These are phyloP conservation scores for Aeoliscus strigatus DNA, from an alignment of 2,797 vertebrate genomes.

Conservation along the genomic window DNA sequence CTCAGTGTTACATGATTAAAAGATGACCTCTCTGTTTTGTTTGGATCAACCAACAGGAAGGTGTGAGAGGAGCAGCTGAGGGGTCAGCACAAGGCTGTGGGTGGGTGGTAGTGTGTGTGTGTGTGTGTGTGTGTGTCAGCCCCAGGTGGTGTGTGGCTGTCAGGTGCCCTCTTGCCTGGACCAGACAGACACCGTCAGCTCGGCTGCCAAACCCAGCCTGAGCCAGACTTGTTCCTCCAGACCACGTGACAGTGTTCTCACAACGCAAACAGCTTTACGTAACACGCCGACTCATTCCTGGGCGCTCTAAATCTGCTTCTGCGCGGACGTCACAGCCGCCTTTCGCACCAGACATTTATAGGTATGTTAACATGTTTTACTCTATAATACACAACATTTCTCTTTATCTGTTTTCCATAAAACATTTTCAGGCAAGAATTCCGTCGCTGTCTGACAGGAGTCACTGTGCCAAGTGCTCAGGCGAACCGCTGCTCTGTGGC, in stretches of 20 bases:
- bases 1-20: constrained; percentile 48
- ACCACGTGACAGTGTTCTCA: constrained; percentile 60
- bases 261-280: constrained; percentile 60
- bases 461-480: too few species aligned
- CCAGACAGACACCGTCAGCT: constrained; percentile 54
- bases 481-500: constrained; percentile 9
- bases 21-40: constrained; percentile 53
- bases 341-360: too few species aligned
- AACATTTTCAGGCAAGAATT: constrained; percentile 18
- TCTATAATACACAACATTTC: constrained; percentile 17
- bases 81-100: constrained; percentile 60
- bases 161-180: constrained; percentile 61
- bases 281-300: constrained; percentile 42
- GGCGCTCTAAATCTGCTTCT: constrained; percentile 45
- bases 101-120: constrained; percentile 43
- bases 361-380: constrained; percentile 29
- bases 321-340: constrained; percentile 11
- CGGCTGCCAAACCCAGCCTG: constrained; percentile 47
- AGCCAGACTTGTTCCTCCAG: constrained; percentile 54
- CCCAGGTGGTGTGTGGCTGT: constrained; percentile 67
- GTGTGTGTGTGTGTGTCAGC: constrained; percentile 53
- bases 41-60: constrained; percentile 46
- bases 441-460: constrained; percentile 15
- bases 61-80: constrained; percentile 50
- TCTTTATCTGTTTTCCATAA: constrained; percentile 12